Evolutionary conservation across 2,797 vertebrate species (phyloP).

Genomic region (Helostoma temminkii): DNA sequence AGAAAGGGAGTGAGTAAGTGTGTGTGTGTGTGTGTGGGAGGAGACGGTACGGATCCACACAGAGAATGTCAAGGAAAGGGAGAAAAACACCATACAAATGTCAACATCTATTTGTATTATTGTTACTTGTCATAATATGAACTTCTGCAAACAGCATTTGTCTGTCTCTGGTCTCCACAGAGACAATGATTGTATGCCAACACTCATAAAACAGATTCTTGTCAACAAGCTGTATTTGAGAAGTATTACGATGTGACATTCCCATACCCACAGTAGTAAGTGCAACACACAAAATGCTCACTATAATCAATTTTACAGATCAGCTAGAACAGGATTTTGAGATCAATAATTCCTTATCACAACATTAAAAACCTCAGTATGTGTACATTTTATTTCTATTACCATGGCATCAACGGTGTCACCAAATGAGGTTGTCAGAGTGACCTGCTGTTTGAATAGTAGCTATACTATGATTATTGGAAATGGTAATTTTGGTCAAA

Average conservation of each 20-base stretch:
- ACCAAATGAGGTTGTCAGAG: too few relatives aligned
- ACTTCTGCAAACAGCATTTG: slow-evolving; percentile 23
- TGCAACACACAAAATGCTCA: not conserved
- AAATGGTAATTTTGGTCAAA: too few relatives aligned
- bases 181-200: slow-evolving; percentile 18
- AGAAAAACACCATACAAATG: slow-evolving; percentile 11
- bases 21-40: slow-evolving; percentile 12
- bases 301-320: not conserved
- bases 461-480: too few relatives aligned
- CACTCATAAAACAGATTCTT: slow-evolving; percentile 25
- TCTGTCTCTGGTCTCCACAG: slow-evolving; percentile 18
- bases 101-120: slow-evolving; percentile 14
- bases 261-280: slow-evolving; percentile 1
- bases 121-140: slow-evolving; percentile 13
- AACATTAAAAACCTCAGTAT: not conserved
- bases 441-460: too few relatives aligned
- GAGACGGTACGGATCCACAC: slow-evolving; percentile 15
- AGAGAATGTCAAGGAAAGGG: not conserved
- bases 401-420: too few relatives aligned
- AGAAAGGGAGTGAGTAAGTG: slow-evolving; percentile 19
- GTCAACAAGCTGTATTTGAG: slow-evolving; percentile 6
- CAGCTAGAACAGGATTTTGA: not conserved
- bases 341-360: not conserved
- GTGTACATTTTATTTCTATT: not conserved
- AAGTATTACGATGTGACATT: slow-evolving; percentile 1